These are phyloP conservation scores for Sebastes ruberrimus DNA, from an alignment of 2,797 vertebrate species.

Conservation along the genomic window DNA sequence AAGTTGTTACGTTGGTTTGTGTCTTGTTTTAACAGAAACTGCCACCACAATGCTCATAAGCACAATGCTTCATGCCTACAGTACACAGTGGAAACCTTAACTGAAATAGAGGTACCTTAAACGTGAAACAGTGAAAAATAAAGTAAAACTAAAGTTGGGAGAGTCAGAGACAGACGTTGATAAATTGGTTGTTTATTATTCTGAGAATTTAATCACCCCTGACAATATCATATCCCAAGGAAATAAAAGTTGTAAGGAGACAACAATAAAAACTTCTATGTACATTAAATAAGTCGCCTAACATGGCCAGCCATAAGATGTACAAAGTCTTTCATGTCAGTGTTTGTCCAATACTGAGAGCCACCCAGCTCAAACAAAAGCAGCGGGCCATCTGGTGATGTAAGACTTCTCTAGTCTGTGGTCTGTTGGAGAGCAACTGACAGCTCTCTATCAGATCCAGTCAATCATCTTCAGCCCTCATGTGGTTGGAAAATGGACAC, in stretches of 20 bases:
- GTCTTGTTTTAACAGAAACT: too few species aligned
- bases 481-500: conserved; percentile 73
- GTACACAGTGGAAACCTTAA: background rate
- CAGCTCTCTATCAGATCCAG: conserved; percentile 43
- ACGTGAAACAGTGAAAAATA: background rate
- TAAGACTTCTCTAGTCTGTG: conserved; percentile 49
- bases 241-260: background rate
- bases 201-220: background rate
- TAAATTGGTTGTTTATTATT: background rate
- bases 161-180: background rate
- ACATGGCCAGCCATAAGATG: background rate
- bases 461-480: conserved; percentile 59
- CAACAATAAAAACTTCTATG: background rate
- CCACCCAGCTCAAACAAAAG: conserved; percentile 39
- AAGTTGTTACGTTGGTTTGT: too few species aligned
- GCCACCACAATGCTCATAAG: background rate
- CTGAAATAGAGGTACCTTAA: background rate
- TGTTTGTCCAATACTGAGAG: conserved; percentile 33
- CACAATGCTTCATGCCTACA: background rate
- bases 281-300: background rate
- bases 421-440: conserved; percentile 58
- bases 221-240: background rate
- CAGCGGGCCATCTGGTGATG: conserved; percentile 43
- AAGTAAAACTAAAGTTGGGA: background rate
- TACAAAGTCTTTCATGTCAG: background rate